Percentiles rank a stretch among this genome's conserved stretches.
These are phyloP conservation scores for Lampris megalopsis DNA, from an alignment of 2,113 vertebrate species.

Conservation along the genomic window DNA sequence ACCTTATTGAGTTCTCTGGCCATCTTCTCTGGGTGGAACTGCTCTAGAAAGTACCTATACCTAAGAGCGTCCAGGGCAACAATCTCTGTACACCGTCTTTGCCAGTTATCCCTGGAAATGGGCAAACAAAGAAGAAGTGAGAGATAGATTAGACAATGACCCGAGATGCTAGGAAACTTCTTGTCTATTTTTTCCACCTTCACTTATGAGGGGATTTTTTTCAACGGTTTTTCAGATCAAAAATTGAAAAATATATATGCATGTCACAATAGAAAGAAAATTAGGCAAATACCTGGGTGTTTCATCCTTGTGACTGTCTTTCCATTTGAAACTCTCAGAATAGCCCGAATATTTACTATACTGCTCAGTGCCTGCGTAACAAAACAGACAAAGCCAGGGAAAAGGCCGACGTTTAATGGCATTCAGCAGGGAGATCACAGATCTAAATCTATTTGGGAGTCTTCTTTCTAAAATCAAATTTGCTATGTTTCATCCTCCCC, in stretches of 20 bases:
- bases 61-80: conserved; percentile 95
- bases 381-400: conserved; percentile 4
- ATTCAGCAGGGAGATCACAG: conserved; percentile 50
- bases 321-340: conserved; percentile 91
- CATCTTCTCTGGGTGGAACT: conserved; percentile 94
- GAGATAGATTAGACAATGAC: neutral
- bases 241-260: neutral
- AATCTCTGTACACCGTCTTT: conserved; percentile 92
- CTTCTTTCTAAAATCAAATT: conserved; percentile 70
- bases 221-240: neutral
- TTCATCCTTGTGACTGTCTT: conserved; percentile 58
- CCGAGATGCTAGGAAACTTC: neutral
- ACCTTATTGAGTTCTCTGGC: conserved; percentile 97
- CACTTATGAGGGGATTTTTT: neutral
- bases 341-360: conserved; percentile 97
- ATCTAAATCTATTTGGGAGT: conserved; percentile 48
- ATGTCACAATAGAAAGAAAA: neutral
- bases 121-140: neutral
- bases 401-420: conserved; percentile 23
- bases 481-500: conserved; percentile 53
- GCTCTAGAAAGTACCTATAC: conserved; percentile 91
- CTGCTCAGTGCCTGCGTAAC: conserved; percentile 89
- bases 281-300: conserved; percentile 65
- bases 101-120: conserved; percentile 90
- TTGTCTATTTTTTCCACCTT: neutral